Evolutionary conservation across 2,797 vertebrate species (phyloP), one percentile per base, ranked within the genome.

Genomic region (Urophycis tenuis): DNA sequence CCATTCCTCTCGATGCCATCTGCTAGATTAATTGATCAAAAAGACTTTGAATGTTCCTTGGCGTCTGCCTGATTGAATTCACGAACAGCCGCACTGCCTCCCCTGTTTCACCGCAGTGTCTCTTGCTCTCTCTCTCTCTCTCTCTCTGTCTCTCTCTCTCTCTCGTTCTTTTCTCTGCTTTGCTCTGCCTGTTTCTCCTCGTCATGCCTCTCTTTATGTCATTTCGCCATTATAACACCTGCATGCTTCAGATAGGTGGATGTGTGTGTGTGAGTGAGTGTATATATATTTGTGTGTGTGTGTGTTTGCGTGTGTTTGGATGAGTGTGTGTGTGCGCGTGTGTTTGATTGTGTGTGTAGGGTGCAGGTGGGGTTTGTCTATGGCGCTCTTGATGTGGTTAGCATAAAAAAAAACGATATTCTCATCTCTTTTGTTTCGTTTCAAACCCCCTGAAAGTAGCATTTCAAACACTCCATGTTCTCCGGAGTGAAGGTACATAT

Each of bases 11-110:
- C 41, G 14, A 31, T 84, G 85, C 90, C 89, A 90, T 90, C 88
- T 92, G 90, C 87, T 83, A 77, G 84, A 90, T 89, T 87, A 92
- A 91, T 88, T 92, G 91, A 93, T 93, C 90, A 93, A 90, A 92
- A 92, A 91, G 87, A 45, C 83, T 72, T 33, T 0, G 86, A 87
- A 90, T 90, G 83, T 86, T 91, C 83, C 84, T 85, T 84, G 77
- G 83, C 85, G 84, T 87, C 86, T 81, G 85, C 80, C 74, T 85
- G 89, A 92, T 90, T 90, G 87, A 90, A 90, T 89, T 82, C 74
- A 79, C 85, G 88, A 53, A 87, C 88, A 91, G 85, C 82, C 71
- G 75, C 73, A 82, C 84, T 78, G 76, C 78, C 69, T 64, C 78
- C 74, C 73, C 14, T 1, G 77, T 15, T 69, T 31, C 30, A 11